Conservation (phyloP, 1,140 invertebrate genomes). For the Ceratina calcarata region DNA sequence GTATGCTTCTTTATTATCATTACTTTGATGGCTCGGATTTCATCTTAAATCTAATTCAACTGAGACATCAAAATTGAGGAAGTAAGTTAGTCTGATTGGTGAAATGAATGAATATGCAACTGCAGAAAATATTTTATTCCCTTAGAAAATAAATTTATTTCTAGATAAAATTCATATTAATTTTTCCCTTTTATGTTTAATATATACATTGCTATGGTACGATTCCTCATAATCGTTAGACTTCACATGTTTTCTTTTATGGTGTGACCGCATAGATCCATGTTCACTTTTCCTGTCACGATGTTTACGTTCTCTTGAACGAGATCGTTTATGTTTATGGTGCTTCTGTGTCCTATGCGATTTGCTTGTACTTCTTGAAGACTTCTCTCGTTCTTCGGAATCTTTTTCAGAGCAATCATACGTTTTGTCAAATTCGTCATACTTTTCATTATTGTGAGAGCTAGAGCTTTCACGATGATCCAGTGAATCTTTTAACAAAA, state of each 20-base stretch:
- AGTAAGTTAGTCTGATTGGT: no score
- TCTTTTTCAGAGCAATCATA: constrained; percentile 6
- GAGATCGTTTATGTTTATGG: constrained; percentile 31
- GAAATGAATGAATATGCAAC: no score
- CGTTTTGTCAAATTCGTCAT: constrained; percentile 16
- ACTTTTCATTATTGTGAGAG: constrained; percentile 5
- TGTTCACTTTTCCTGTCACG: constrained; percentile 33
- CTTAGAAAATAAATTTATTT: no score
- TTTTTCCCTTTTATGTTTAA: not conserved
- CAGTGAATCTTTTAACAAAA: not conserved
- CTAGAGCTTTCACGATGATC: not conserved
- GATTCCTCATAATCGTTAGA: not conserved
- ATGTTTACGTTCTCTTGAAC: constrained; percentile 50
- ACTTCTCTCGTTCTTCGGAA: constrained; percentile 26
- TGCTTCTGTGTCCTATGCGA: constrained; percentile 6
- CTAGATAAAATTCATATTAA: not conserved
- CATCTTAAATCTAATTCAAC: no score
- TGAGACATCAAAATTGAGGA: no score
- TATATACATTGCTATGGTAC: not conserved
- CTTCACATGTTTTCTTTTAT: not conserved
- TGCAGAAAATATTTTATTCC: not conserved
- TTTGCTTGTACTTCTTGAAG: constrained; percentile 22
- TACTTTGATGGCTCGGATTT: no score
- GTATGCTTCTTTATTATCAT: no score
- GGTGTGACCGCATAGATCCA: not conserved